Evolutionary conservation across 2,888 invertebrate species (phyloP), one percentile per base, ranked within the genome.

Genomic region (Tetrapedia diversipes): DNA sequence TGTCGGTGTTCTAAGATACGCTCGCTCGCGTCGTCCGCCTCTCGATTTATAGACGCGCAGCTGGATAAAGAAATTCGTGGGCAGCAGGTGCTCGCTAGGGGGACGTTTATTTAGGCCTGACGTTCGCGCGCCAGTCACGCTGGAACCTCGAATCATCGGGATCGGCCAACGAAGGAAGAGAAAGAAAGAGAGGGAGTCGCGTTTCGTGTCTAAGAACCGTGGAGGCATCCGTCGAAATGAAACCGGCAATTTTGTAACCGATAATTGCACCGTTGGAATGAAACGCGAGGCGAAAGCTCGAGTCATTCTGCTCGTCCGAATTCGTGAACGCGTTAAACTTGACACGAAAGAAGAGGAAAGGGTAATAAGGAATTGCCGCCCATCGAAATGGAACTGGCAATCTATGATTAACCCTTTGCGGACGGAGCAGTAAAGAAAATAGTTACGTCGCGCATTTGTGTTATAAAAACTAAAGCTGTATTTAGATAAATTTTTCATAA

Each of bases 371-470:
- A 51, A 47, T n/a, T 22, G 54, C 66, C 69, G 69, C 61, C 70
- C 72, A 69, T 72, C 73, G 61, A 49, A 69, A 69, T 66, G 72
- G 70, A 72, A 74, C 59, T 72, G 51, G 68, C 64, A 63, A 74
- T 59, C 60, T 61, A 68, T 80, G 83, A 86, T 86, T 84, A 79
- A 80, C n/a, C n/a, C n/a, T n/a, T n/a, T n/a, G n/a, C n/a, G n/a
- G n/a, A n/a, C n/a, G n/a, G n/a, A n/a, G n/a, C n/a, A n/a, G n/a
- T n/a, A n/a, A n/a, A n/a, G n/a, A n/a, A n/a, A n/a, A n/a, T n/a
- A n/a, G n/a, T n/a, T n/a, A n/a, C n/a, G n/a, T n/a, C n/a, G n/a
- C n/a, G n/a, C n/a, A n/a, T n/a, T n/a, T n/a, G n/a, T n/a, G n/a
- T n/a, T n/a, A n/a, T n/a, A n/a, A n/a, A n/a, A n/a, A n/a, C n/a